Evolutionary conservation across 1,140 invertebrate species (phyloP).

Genomic region (Drosophila santomea): DNA sequence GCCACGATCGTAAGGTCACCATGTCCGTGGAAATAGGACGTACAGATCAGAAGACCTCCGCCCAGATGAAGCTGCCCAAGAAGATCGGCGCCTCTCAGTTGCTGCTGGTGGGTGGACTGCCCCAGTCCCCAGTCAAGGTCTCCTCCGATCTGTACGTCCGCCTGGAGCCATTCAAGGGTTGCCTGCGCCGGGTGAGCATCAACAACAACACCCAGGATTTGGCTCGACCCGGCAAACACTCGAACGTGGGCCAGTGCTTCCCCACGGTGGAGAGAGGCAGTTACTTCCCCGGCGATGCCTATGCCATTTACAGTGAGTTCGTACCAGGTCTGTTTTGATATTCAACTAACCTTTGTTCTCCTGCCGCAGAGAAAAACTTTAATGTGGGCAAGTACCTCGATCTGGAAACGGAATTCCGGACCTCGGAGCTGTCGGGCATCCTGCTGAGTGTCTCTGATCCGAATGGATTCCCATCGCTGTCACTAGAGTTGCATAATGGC

Average conservation of each 20-base stretch:
- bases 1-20: slow-evolving; percentile 87
- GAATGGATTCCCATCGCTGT: slow-evolving; percentile 88
- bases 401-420: slow-evolving; percentile 93
- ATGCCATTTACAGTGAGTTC: slow-evolving; percentile 91
- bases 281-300: slow-evolving; percentile 93
- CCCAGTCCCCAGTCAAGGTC: slow-evolving; percentile 86
- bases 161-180: slow-evolving; percentile 92
- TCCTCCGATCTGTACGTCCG: slow-evolving; percentile 86
- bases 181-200: slow-evolving; percentile 90
- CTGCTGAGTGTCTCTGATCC: slow-evolving; percentile 90
- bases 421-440: slow-evolving; percentile 92
- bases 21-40: slow-evolving; percentile 89
- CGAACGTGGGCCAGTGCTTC: slow-evolving; percentile 94
- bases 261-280: slow-evolving; percentile 93
- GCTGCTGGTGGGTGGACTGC: slow-evolving; percentile 92
- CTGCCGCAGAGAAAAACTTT: slow-evolving; percentile 88
- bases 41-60: slow-evolving; percentile 86
- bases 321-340: too few relatives aligned
- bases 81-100: slow-evolving; percentile 89
- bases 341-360: neutral
- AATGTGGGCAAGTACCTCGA: slow-evolving; percentile 89
- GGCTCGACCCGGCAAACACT: slow-evolving; percentile 88
- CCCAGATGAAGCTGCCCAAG: slow-evolving; percentile 87
- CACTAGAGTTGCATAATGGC: slow-evolving; percentile 91
- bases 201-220: slow-evolving; percentile 91